Base-by-base conservation (phyloP, 35 echinoderm and acorn worm genomes). In the Anneissia japonica region DNA sequence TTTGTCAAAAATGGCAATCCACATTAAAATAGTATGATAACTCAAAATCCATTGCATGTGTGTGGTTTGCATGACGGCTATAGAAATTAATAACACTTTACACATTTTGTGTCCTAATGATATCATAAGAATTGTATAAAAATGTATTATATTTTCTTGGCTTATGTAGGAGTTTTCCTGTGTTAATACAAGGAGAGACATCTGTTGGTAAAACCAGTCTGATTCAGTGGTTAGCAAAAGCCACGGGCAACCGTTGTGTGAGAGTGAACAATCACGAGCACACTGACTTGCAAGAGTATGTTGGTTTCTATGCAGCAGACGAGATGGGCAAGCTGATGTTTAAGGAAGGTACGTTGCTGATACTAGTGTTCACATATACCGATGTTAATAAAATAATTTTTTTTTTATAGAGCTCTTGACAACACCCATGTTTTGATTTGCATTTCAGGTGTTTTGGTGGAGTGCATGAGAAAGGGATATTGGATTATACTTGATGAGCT, bases 401-500 rank as follows among this genome's bases (percentile, higher is more conserved):
- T n/a, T n/a, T n/a, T n/a, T n/a, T n/a, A n/a, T n/a, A n/a, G n/a
- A n/a, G n/a, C n/a, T n/a, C n/a, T n/a, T n/a, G n/a, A n/a, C n/a
- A n/a, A 79, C 17, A 79, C 31, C 17, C 26, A 34, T 30, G 0
- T 51, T 43, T 90, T 55, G 16, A 87, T 83, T 77, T 43, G 30
- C 46, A 33, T 39, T 64, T 34, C 45, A 99, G 96, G 96, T 79
- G 96, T 99, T 28, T 84, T 99, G 38, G 96, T 99, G 32, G 91
- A 93, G 87, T 92, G 92, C 12, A 99, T 99, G 96, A 93, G 96
- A 33, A 99, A 92, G 77, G 96, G 96, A 2, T 90, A 90, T 85
- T 99, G 96, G 96, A 99, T 99, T 14, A 99, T 99, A 80, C 84
- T 99, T 29, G 96, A 99, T 73, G 96, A 99, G 46, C 76, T 99